These are phyloP conservation scores for Dicerorhinus sumatrensis DNA, from an alignment of 2,113 vertebrate genomes.

Conservation along the genomic window DNA sequence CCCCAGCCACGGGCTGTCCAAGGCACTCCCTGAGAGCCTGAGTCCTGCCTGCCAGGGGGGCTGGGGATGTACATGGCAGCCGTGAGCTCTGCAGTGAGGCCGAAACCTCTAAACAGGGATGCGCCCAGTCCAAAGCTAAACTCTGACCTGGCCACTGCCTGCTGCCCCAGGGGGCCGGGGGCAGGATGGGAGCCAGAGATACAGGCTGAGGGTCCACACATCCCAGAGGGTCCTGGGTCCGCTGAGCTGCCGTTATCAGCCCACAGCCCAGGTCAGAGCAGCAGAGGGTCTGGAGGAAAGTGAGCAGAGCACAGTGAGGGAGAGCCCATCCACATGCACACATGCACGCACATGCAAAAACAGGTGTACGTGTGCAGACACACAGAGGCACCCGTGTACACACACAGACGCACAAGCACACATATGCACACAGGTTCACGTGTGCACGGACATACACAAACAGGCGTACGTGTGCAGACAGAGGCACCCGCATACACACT, in stretches of 20 bases:
- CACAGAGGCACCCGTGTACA: no score
- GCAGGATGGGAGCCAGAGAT: not conserved
- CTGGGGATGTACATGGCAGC: not conserved
- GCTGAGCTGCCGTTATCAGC: not conserved
- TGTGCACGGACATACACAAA: no score
- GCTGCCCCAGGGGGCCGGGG: no score
- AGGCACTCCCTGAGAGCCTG: no score
- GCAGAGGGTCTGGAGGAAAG: not conserved
- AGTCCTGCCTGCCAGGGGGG: not conserved
- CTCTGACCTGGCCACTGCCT: not conserved
- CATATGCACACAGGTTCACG: no score
- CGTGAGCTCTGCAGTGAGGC: not conserved
- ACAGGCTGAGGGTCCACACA: not conserved
- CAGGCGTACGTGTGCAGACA: no score
- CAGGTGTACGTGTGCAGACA: no score
- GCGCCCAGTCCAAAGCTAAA: not conserved
- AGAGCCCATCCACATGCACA: not conserved
- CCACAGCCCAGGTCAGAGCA: no score
- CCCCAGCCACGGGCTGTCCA: not conserved
- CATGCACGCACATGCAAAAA: rapidly evolving
- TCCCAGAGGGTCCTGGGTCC: not conserved
- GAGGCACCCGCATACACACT: no score
- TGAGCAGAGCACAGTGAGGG: not conserved
- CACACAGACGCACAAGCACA: not conserved
- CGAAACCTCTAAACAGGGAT: no score